phyloP scores from a whole-genome alignment of 2,888 invertebrate genomes.

The Danaus chrysippus region DNA sequence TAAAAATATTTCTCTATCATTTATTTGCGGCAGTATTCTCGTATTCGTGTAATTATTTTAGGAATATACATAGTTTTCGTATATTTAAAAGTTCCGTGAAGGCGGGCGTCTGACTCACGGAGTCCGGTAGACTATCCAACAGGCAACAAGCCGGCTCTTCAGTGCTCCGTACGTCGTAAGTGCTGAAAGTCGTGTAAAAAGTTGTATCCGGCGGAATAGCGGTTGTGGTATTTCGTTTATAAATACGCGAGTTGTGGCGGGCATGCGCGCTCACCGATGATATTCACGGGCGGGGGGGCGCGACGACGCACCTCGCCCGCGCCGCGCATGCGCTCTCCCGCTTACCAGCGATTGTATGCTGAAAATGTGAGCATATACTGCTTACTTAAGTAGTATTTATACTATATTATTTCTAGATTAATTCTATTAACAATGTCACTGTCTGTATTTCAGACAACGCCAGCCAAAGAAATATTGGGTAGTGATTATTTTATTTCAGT shows the following conservation, averaged over 20 bases:
- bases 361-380: slow-evolving; percentile 55
- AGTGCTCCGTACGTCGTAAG: slow-evolving; percentile 76
- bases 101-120: slow-evolving; percentile 58
- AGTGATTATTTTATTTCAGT: too few relatives aligned
- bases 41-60: slow-evolving; percentile 54
- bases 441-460: too few relatives aligned
- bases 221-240: slow-evolving; percentile 74
- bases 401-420: too few relatives aligned
- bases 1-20: slow-evolving; percentile 56
- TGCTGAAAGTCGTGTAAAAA: slow-evolving; percentile 78
- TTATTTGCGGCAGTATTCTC: slow-evolving; percentile 45
- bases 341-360: slow-evolving; percentile 47
- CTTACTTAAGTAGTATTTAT: not conserved
- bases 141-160: slow-evolving; percentile 61
- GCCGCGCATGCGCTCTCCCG: slow-evolving; percentile 52
- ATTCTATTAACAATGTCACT: too few relatives aligned
- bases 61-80: slow-evolving; percentile 51
- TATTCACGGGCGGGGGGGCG: slow-evolving; percentile 77
- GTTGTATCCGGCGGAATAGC: slow-evolving; percentile 75
- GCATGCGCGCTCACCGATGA: slow-evolving; percentile 68
- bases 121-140: slow-evolving; percentile 63
- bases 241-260: slow-evolving; percentile 58
- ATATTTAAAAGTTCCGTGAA: slow-evolving; percentile 45
- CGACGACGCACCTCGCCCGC: slow-evolving; percentile 72
- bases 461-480: too few relatives aligned